phyloP scores from a whole-genome alignment of 2,113 vertebrate species.

The Macquaria ambigua region DNA sequence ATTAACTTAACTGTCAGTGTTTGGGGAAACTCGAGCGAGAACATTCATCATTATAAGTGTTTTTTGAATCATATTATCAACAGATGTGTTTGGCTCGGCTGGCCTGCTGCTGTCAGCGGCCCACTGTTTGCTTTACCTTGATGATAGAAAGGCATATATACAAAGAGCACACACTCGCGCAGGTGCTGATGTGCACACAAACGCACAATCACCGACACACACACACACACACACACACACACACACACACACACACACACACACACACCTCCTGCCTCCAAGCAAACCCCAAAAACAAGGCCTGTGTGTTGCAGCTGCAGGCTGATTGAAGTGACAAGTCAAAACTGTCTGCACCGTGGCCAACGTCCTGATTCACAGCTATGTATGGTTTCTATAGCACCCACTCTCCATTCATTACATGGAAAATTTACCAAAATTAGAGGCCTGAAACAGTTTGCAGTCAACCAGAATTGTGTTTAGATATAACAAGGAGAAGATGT shows the following conservation, averaged over 20 bases:
- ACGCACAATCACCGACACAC: conserved; percentile 5
- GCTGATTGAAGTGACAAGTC: conserved; percentile 67
- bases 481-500: conserved; percentile 49
- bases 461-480: conserved; percentile 53
- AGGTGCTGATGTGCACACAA: conserved; percentile 8
- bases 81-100: conserved; percentile 67
- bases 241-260: conserved; percentile 1
- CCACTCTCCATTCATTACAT: conserved; percentile 62
- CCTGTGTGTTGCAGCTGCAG: conserved; percentile 56
- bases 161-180: not conserved
- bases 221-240: not conserved
- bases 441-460: conserved; percentile 48
- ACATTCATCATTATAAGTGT: conserved; percentile 61
- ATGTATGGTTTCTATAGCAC: conserved; percentile 63
- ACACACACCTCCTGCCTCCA: conserved; percentile 16
- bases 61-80: conserved; percentile 59
- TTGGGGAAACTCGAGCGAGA: conserved; percentile 39
- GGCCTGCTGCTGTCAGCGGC: conserved; percentile 54
- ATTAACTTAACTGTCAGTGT: conserved; percentile 50
- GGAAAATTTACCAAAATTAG: conserved; percentile 62
- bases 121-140: conserved; percentile 17
- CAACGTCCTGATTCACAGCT: conserved; percentile 54
- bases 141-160: conserved; percentile 18
- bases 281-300: conserved; percentile 17
- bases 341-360: conserved; percentile 50